Base-by-base conservation (phyloP, 1,140 invertebrate species). In the Amphibalanus amphitrite region DNA sequence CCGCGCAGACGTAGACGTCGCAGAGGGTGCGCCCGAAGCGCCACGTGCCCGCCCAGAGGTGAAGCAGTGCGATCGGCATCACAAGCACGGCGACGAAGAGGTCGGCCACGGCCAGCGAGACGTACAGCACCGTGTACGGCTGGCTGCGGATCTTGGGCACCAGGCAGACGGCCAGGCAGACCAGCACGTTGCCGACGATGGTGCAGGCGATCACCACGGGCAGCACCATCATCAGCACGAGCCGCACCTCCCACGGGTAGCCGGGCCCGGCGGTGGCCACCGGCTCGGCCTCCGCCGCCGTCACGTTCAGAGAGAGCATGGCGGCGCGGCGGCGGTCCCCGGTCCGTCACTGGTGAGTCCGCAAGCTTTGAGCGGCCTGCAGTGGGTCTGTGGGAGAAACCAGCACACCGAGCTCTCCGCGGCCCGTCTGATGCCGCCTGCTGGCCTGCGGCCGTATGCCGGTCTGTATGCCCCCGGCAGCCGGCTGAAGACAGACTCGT, bases 41-140 rank as follows among this genome's bases (percentile, higher is more conserved):
- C 92, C 92, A 95, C 71, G 84, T 86, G 67, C 91, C 89, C 29
- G 81, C 73, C 87, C 86, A 76, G 89, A 89, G 73, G 67, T 75
- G 68, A 69, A 91, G 91, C 10, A 99, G 91, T 80, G 96, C 96
- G 76, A 99, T 89, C 20, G 97, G 97, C 84, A 98, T 89, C 28
- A 99, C 96, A 26, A 98, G 82, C 69, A 97, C 86, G 0, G 95
- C 96, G 0, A 99, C 95, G 15, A 93, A 92, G n/a, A 98, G 83
- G 80, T 99, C 96, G 0, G 95, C 94, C n/a, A 97, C 91, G 0
- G 97, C 96, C 71, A 99, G 81, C 13, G 94, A 97, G 0, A 98
- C 94, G 75, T 98, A 93, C 80, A 98, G 96, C 81, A 97, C 98
- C 82, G 98, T 99, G 26, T 76, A 76, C 77, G 97, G 95, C 0